Conservation (phyloP, 2,113 vertebrate species). For the Oceanites oceanicus region DNA sequence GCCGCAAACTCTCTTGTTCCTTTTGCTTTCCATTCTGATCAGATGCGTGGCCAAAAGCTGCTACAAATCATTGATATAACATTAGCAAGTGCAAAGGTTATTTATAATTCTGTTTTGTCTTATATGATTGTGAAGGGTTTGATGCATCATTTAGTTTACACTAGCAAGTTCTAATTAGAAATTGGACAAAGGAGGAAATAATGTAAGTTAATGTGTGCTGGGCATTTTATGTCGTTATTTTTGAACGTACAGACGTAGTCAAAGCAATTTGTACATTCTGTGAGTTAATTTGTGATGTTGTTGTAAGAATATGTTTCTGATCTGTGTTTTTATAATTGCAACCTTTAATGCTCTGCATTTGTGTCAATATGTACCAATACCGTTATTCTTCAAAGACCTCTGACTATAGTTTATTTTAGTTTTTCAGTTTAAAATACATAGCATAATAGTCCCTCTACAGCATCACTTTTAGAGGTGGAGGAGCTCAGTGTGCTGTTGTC, state of each 20-base stretch:
- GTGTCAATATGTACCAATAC: not conserved
- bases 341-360: not conserved
- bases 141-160: not conserved
- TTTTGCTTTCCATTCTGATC: not conserved
- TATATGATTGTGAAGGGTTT: not conserved
- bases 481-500: not conserved
- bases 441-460: not conserved
- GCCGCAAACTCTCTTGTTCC: not conserved
- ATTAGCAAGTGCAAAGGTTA: not conserved
- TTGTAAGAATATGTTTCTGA: not conserved
- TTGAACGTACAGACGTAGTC: not conserved
- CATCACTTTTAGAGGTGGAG: not conserved
- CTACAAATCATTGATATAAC: not conserved
- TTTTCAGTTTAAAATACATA: not conserved
- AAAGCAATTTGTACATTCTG: not conserved
- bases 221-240: not conserved
- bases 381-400: not conserved
- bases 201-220: not conserved
- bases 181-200: not conserved
- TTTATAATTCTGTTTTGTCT: not conserved
- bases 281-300: not conserved
- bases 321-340: not conserved
- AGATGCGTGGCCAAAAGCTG: not conserved
- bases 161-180: not conserved
- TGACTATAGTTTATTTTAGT: not conserved